Evolutionary conservation across 2,113 vertebrate genomes (phyloP).

Genomic region (Pygoscelis adeliae): DNA sequence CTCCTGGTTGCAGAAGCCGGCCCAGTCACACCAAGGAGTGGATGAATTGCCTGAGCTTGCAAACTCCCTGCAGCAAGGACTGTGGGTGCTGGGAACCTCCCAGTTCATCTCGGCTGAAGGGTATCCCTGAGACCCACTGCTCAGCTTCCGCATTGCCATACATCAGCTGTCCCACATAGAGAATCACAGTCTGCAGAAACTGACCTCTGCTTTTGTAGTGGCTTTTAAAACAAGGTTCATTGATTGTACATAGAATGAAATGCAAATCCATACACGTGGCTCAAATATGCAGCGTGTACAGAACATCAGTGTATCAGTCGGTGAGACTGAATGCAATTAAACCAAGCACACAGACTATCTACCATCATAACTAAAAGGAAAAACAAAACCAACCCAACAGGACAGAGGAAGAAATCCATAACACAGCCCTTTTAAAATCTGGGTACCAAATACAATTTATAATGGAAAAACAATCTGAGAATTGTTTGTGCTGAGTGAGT

Average conservation of each 20-base stretch:
- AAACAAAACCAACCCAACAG: neutral
- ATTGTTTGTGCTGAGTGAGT: neutral
- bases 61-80: neutral
- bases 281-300: neutral
- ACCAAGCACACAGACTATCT: neutral
- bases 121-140: neutral
- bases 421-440: neutral
- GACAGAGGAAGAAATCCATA: neutral
- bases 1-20: neutral
- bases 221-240: neutral
- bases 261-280: neutral
- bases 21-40: fast-evolving
- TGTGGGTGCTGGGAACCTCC: neutral
- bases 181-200: neutral
- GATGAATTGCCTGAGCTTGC: neutral
- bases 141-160: neutral
- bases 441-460: neutral
- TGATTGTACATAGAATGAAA: neutral
- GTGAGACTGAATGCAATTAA: neutral
- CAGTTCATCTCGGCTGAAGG: neutral
- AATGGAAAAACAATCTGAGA: neutral
- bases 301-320: neutral
- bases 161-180: fast-evolving
- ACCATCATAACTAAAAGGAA: neutral
- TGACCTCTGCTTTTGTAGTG: neutral